phyloP scores from a whole-genome alignment of 2,888 invertebrate genomes.

The Cryptocephalus primarius region DNA sequence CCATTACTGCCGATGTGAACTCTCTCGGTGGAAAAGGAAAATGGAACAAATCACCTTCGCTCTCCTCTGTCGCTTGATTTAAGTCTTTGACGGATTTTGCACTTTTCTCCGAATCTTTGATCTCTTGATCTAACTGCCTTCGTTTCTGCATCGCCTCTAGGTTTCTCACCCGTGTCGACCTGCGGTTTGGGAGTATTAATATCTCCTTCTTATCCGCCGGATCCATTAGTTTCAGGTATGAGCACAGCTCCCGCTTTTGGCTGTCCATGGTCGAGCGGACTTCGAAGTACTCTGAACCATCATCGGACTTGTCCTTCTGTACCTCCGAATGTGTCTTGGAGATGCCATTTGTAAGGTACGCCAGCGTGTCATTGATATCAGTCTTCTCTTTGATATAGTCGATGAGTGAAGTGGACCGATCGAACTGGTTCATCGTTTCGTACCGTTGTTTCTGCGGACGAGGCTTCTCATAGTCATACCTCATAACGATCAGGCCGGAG shows the following conservation, averaged over 20 bases:
- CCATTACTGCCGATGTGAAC: slow-evolving; percentile 5
- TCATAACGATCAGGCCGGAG: too few relatives aligned
- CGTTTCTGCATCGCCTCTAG: slow-evolving; percentile 22
- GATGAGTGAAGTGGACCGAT: too few relatives aligned
- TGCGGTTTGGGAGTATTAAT: slow-evolving; percentile 25
- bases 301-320: too few relatives aligned
- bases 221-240: slow-evolving; percentile 34
- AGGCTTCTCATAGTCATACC: too few relatives aligned
- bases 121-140: slow-evolving; percentile 9
- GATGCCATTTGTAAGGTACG: too few relatives aligned
- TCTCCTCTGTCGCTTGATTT: not conserved
- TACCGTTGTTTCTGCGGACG: too few relatives aligned
- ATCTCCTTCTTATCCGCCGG: slow-evolving; percentile 25
- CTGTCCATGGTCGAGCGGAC: slow-evolving; percentile 21
- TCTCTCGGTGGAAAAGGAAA: slow-evolving; percentile 15
- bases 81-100: not conserved
- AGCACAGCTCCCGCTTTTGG: slow-evolving; percentile 31
- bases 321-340: too few relatives aligned
- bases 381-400: too few relatives aligned
- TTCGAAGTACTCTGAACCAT: too few relatives aligned
- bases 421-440: too few relatives aligned
- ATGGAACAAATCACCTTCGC: slow-evolving; percentile 7
- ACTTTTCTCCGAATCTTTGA: slow-evolving; percentile 1
- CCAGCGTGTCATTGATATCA: too few relatives aligned
- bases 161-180: slow-evolving; percentile 31